Evolutionary conservation across 2,113 vertebrate species (phyloP).

Genomic region (Ameiurus melas): DNA sequence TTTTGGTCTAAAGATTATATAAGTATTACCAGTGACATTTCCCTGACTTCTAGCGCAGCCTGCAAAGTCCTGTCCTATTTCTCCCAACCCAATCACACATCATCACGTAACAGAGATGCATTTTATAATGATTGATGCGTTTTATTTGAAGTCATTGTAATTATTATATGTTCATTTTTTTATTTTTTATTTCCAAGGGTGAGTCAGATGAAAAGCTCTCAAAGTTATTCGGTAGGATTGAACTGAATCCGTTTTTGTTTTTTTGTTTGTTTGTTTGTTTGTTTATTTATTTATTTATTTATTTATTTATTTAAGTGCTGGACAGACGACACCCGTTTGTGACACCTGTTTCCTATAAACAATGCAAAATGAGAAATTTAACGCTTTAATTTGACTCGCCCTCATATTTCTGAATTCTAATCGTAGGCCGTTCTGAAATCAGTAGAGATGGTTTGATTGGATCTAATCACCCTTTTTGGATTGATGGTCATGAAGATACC

Average conservation of each 20-base stretch:
- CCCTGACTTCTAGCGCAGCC: not conserved
- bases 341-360: not conserved
- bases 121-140: too few relatives aligned
- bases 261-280: too few relatives aligned
- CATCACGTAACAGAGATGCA: not conserved
- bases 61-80: not conserved
- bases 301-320: too few relatives aligned
- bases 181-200: too few relatives aligned
- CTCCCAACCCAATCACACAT: not conserved
- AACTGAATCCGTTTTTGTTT: too few relatives aligned
- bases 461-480: not conserved
- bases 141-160: too few relatives aligned
- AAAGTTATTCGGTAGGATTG: too few relatives aligned
- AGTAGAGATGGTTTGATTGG: not conserved
- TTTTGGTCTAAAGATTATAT: not conserved
- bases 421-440: not conserved
- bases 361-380: not conserved
- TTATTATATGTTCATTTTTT: too few relatives aligned
- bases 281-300: too few relatives aligned
- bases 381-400: not conserved
- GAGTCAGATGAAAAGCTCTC: too few relatives aligned
- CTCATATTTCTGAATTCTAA: not conserved
- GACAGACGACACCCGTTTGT: not conserved
- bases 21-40: not conserved
- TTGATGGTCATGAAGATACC: not conserved